Percentiles rank a stretch among this genome's conserved stretches.
These are phyloP conservation scores for Carettochelys insculpta DNA, from an alignment of 2,113 vertebrate species.

Conservation along the genomic window DNA sequence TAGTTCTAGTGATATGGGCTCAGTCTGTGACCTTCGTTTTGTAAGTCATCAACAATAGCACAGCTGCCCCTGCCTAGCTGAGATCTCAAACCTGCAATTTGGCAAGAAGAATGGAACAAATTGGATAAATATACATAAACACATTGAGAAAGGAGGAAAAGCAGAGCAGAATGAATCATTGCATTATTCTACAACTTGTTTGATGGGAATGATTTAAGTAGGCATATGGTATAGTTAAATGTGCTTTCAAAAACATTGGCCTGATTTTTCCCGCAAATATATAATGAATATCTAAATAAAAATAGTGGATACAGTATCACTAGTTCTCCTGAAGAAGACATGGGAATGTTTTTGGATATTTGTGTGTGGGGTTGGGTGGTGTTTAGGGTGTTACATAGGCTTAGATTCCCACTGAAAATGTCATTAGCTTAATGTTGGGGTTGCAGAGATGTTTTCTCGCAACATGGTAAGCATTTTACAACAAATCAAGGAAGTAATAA, in stretches of 20 bases:
- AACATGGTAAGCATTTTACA: neutral
- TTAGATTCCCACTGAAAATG: neutral
- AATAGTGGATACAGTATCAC: slow-evolving; percentile 34
- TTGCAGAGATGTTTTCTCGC: neutral
- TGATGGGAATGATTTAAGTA: slow-evolving; percentile 78
- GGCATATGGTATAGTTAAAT: slow-evolving; percentile 84
- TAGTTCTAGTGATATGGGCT: neutral
- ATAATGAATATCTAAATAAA: slow-evolving; percentile 70
- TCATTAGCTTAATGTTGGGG: neutral
- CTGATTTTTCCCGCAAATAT: slow-evolving; percentile 73
- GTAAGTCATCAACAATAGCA: slow-evolving; percentile 68
- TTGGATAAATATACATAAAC: slow-evolving; percentile 80
- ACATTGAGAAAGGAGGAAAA: slow-evolving; percentile 76
- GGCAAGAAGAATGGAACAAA: slow-evolving; percentile 74
- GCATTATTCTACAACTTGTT: slow-evolving; percentile 77
- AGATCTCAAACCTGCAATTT: slow-evolving; percentile 81
- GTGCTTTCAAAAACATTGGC: slow-evolving; percentile 82
- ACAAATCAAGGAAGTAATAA: neutral
- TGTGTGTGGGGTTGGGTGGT: neutral
- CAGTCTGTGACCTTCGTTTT: slow-evolving; percentile 61
- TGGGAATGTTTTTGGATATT: slow-evolving; percentile 35
- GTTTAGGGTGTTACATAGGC: neutral
- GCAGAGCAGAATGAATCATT: slow-evolving; percentile 77
- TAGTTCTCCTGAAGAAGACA: slow-evolving; percentile 45
- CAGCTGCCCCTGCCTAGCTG: slow-evolving; percentile 73